Evolutionary conservation across 2,888 invertebrate species (phyloP).

Genomic region (Platycnemis pennipes): DNA sequence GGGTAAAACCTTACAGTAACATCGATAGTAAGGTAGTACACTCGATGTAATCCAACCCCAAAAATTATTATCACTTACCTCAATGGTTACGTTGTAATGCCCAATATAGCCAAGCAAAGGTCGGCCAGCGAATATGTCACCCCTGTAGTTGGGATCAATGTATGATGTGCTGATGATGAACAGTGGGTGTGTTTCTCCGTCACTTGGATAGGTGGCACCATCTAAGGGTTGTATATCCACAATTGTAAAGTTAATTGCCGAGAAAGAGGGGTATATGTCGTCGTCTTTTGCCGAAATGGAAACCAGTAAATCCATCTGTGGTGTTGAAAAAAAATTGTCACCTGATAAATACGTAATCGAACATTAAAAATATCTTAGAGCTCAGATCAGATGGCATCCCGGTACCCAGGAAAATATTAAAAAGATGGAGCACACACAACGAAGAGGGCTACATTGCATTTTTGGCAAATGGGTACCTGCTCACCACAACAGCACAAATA

Average conservation of each 20-base stretch:
- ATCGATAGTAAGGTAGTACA: too few relatives aligned
- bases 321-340: too few relatives aligned
- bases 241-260: neutral
- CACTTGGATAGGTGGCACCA: neutral
- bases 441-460: too few relatives aligned
- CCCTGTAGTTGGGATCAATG: neutral
- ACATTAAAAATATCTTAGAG: too few relatives aligned
- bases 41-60: too few relatives aligned
- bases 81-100: neutral
- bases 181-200: neutral
- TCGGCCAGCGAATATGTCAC: neutral
- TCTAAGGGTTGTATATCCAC: neutral
- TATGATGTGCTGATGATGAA: neutral
- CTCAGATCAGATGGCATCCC: too few relatives aligned
- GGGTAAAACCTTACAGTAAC: too few relatives aligned
- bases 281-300: neutral
- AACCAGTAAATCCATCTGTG: neutral
- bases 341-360: too few relatives aligned
- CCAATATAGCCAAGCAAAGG: neutral
- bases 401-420: neutral
- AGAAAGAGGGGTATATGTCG: neutral
- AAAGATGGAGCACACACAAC: too few relatives aligned
- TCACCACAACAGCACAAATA: too few relatives aligned
- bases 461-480: too few relatives aligned
- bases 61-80: neutral